Conservation (phyloP, 2,888 invertebrate species). For the Ennomos quercinarius region DNA sequence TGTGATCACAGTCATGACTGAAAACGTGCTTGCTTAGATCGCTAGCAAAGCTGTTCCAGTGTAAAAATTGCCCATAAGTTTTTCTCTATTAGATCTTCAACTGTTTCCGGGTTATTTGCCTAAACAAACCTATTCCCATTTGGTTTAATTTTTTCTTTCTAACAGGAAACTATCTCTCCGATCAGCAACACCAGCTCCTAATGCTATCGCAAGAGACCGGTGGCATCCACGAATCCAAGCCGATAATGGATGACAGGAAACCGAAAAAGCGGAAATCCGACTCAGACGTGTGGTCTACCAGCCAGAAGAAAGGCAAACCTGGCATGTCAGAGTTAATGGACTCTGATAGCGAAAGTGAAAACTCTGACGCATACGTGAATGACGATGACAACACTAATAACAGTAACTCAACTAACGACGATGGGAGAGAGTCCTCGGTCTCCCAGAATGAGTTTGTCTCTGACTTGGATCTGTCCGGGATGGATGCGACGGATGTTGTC, state of each 20-base stretch:
- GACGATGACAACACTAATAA: slow-evolving; percentile 80
- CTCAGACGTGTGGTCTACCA: slow-evolving; percentile 85
- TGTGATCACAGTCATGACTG: too few relatives aligned
- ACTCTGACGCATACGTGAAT: slow-evolving; percentile 73
- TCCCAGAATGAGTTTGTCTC: slow-evolving; percentile 86
- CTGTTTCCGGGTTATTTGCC: too few relatives aligned
- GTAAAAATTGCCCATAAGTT: too few relatives aligned
- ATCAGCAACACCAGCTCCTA: slow-evolving; percentile 77
- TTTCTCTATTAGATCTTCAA: too few relatives aligned
- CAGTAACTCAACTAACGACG: slow-evolving; percentile 77
- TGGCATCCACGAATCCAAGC: slow-evolving; percentile 45
- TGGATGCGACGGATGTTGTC: slow-evolving; percentile 86
- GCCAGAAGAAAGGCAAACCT: slow-evolving; percentile 86
- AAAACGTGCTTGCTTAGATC: too few relatives aligned
- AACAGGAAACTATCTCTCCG: slow-evolving; percentile 76
- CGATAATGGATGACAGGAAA: slow-evolving; percentile 69
- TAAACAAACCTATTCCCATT: not conserved
- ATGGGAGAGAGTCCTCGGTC: slow-evolving; percentile 73
- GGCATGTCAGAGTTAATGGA: slow-evolving; percentile 86
- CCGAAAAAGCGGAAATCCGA: slow-evolving; percentile 88
- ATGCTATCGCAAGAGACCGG: slow-evolving; percentile 72
- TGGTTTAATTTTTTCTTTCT: not conserved
- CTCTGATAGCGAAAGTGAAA: slow-evolving; percentile 85
- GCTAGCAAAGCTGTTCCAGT: too few relatives aligned
- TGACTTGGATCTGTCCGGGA: slow-evolving; percentile 86